Evolutionary conservation across 2,113 vertebrate species (phyloP), one percentile per base, ranked within the genome.

Genomic region (Brienomyrus longianalis): DNA sequence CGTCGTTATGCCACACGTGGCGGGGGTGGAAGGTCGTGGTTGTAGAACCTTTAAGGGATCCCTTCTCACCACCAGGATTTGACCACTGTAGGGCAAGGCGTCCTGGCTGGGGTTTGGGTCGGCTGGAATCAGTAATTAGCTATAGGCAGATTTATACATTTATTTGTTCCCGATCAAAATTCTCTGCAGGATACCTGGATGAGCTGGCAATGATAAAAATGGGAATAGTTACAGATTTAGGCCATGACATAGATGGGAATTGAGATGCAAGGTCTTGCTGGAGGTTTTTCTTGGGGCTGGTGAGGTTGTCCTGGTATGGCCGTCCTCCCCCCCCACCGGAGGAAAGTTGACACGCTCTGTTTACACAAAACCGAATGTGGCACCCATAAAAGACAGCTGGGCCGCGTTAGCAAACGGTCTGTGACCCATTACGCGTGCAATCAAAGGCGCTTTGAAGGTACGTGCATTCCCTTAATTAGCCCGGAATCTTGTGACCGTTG

Each of bases 381-480:
- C 86, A 85, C 62, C 89, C 83, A 89, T 92, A 90, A 92, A 90
- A 90, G 48, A 90, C 91, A 92, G 90, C 92, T 93, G 91, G 91
- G 47, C 89, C 83, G 45, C 89, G 83, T 92, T 92, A 91, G 88
- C 91, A 92, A 92, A 89, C 88, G 88, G 62, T 90, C 92, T 92
- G 92, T 87, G 92, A 91, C 89, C 91, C 88, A 91, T 92, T 92
- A 91, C 87, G 88, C 89, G 88, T 62, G 86, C 91, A 92, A 91
- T 92, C 91, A 93, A 91, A 92, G 91, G 45, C 48, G 70, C 91
- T 93, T 70, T 83, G 91, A 89, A 91, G 91, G 91, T 87, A 90
- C 59, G 48, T 83, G 51, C 74, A 39, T 83, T 89, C 89, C 87
- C 77, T 66, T 92, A 91, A 91, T 92, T 88, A 91, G 91, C 83